Evolutionary conservation across 2,113 vertebrate species (phyloP).

Genomic region (Psilopsiagon aurifrons): DNA sequence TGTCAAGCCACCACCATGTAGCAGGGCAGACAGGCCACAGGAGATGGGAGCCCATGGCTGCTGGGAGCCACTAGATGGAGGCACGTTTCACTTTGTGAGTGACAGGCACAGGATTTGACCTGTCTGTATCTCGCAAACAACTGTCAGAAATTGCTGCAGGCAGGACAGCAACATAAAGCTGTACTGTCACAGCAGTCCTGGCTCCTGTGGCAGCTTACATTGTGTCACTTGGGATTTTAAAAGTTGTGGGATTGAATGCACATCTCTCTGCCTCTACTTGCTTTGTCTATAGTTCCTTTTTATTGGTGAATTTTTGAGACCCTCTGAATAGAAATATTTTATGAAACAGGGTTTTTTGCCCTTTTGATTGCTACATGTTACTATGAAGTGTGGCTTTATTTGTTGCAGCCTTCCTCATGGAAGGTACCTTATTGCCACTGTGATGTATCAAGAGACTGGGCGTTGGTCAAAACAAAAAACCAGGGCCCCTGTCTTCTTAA

Average conservation of each 20-base stretch:
- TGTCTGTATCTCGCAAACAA: neutral
- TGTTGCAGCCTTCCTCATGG: neutral
- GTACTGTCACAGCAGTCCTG: neutral
- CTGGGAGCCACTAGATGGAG: neutral
- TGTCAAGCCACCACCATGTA: accelerated
- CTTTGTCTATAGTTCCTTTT: neutral
- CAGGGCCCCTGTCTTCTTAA: neutral
- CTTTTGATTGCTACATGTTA: neutral
- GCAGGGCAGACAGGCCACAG: neutral
- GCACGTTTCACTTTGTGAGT: neutral
- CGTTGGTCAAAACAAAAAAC: neutral
- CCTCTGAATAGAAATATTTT: neutral
- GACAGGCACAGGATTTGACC: neutral
- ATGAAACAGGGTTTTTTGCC: neutral
- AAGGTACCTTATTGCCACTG: neutral
- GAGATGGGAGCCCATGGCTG: neutral
- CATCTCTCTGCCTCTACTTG: neutral
- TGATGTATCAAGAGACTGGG: neutral
- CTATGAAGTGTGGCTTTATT: neutral
- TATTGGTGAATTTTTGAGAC: neutral
- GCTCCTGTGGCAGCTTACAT: neutral
- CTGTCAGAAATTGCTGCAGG: neutral
- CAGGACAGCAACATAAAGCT: neutral
- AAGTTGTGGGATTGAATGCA: neutral
- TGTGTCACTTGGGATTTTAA: neutral